Conservation (phyloP, 2,113 vertebrate genomes). For the Rissa tridactyla region DNA sequence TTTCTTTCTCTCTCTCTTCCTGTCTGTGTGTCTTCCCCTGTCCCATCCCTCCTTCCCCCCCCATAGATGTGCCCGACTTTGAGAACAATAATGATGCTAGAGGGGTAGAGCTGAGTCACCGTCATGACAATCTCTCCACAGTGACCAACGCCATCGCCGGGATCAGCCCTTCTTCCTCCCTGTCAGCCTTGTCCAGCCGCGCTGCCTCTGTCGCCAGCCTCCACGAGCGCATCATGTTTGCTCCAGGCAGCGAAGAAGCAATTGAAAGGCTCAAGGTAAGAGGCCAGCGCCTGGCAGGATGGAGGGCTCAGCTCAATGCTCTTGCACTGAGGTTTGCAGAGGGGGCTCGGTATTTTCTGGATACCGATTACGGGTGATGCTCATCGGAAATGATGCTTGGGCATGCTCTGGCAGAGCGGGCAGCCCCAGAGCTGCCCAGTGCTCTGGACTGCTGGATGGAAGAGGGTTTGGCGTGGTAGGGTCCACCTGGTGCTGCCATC, state of each 20-base stretch:
- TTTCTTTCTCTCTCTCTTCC: constrained; percentile 69
- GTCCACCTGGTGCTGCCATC: not conserved
- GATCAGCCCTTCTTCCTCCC: constrained; percentile 95
- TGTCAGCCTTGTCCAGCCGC: constrained; percentile 91
- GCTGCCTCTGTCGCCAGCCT: constrained; percentile 93
- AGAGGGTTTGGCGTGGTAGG: not conserved
- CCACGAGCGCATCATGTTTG: constrained; percentile 95
- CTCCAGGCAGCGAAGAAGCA: constrained; percentile 93
- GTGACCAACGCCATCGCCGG: constrained; percentile 96
- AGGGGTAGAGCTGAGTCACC: constrained; percentile 80
- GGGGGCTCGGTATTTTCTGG: not conserved
- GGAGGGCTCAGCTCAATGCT: not conserved
- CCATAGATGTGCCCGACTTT: constrained; percentile 84
- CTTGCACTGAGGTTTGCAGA: not conserved
- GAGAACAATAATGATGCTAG: constrained; percentile 84
- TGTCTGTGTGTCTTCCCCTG: constrained; percentile 38
- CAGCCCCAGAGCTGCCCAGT: not conserved
- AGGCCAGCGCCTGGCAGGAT: fast-evolving
- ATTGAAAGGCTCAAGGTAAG: constrained; percentile 95
- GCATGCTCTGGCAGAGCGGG: fast-evolving
- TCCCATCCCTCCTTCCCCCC: constrained; percentile 33
- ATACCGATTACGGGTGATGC: too few species aligned
- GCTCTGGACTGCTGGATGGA: fast-evolving
- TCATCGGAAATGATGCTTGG: fast-evolving
- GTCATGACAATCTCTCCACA: constrained; percentile 94